A percentile compares a stretch with the other conserved stretches of the same genome.
These are phyloP conservation scores for Thyatira batis DNA, from an alignment of 2,888 invertebrate genomes.

Conservation along the genomic window DNA sequence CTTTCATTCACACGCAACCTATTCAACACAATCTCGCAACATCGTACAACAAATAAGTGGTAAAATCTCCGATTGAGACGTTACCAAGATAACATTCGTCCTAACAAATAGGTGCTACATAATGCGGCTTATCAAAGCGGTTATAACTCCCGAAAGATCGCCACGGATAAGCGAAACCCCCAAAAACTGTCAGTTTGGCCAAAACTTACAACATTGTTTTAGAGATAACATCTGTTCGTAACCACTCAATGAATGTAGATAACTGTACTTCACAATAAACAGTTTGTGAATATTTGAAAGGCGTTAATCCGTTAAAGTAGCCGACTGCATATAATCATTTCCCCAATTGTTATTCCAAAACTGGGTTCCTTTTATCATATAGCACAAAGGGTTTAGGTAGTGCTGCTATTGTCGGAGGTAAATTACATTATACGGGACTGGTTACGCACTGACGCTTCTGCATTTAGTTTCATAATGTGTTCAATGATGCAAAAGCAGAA, in stretches of 20 bases:
- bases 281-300: constrained; percentile 48
- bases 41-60: constrained; percentile 23
- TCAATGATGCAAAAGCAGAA: constrained; percentile 66
- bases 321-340: constrained; percentile 61
- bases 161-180: constrained; percentile 35
- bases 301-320: constrained; percentile 78
- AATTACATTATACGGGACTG: constrained; percentile 64
- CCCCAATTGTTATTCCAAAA: constrained; percentile 64
- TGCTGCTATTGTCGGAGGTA: constrained; percentile 52
- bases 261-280: constrained; percentile 69
- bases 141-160: constrained; percentile 36
- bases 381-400: constrained; percentile 53
- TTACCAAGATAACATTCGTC: constrained; percentile 37
- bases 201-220: constrained; percentile 73
- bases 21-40: not conserved
- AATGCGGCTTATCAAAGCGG: constrained; percentile 49
- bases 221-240: constrained; percentile 70
- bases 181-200: constrained; percentile 55
- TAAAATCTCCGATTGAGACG: constrained; percentile 24
- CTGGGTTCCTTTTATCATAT: constrained; percentile 52
- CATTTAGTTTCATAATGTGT: constrained; percentile 47
- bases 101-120: constrained; percentile 45
- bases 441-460: constrained; percentile 66
- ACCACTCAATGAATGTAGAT: constrained; percentile 71
- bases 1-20: constrained; percentile 7